These are phyloP conservation scores for Halcyon badia DNA, from an alignment of 2,797 vertebrate genomes.

Conservation along the genomic window DNA sequence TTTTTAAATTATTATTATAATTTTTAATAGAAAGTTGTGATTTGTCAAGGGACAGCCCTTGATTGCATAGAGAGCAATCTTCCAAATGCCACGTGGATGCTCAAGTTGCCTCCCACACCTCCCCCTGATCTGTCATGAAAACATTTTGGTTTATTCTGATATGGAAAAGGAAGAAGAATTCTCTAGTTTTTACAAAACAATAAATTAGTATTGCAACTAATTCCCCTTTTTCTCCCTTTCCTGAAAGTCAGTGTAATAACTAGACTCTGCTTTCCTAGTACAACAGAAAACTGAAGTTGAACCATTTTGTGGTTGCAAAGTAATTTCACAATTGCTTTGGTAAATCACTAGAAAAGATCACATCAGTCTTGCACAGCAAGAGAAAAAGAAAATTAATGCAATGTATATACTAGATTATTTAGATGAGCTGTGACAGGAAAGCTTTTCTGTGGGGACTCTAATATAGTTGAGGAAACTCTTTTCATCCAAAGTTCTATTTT, in stretches of 20 bases:
- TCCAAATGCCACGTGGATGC: neutral
- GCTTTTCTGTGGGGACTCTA: neutral
- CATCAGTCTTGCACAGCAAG: neutral
- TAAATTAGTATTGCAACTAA: neutral
- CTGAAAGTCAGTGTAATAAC: neutral
- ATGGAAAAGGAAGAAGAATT: neutral
- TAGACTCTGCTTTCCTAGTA: neutral
- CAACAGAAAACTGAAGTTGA: constrained; percentile 11
- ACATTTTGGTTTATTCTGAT: neutral
- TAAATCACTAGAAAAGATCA: constrained; percentile 48
- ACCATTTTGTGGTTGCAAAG: constrained; percentile 32
- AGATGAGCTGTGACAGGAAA: neutral
- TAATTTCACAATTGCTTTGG: constrained; percentile 3
- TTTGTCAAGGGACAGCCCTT: neutral
- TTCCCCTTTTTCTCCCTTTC: neutral
- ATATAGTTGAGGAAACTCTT: neutral
- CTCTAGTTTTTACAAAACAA: neutral
- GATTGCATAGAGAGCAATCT: neutral
- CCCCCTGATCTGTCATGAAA: neutral
- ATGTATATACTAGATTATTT: constrained; percentile 45
- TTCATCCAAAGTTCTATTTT: constrained; percentile 5
- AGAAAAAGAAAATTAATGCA: neutral
- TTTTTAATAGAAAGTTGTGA: neutral
- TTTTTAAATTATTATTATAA: neutral
- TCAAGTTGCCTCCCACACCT: accelerated